A percentile compares a stretch with the other conserved stretches of the same genome.
Evolutionary conservation across 2,888 invertebrate genomes (phyloP).

Genomic region (Clostera curtula): DNA sequence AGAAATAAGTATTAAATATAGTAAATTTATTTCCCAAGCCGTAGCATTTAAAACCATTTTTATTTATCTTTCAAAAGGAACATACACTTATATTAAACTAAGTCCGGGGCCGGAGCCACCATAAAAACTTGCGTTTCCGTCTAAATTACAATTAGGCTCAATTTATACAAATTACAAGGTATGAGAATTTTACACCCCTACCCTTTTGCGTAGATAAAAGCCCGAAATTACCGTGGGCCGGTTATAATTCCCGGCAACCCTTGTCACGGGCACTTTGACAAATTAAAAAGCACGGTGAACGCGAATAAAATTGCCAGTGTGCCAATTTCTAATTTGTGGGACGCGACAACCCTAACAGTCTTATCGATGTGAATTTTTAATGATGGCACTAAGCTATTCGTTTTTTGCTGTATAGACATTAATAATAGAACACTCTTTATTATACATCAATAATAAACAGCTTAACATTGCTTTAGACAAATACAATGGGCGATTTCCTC

Average conservation of each 20-base stretch:
- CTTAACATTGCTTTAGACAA: no score
- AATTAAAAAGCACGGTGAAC: conserved; percentile 36
- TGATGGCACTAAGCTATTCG: no score
- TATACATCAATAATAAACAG: no score
- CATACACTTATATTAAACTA: no score
- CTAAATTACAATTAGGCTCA: conserved; percentile 41
- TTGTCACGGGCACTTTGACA: conserved; percentile 33
- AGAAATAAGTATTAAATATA: no score
- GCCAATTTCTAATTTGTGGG: conserved; percentile 30
- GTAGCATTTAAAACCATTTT: no score
- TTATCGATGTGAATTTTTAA: conserved; percentile 26
- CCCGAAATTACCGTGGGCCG: conserved; percentile 24
- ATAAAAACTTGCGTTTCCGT: conserved; percentile 12
- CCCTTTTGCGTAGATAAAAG: conserved; percentile 22
- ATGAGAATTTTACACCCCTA: conserved; percentile 35
- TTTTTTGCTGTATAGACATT: no score
- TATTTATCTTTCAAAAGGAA: no score
- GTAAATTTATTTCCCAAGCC: no score
- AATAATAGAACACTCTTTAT: no score
- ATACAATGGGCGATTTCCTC: no score
- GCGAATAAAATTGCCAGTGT: conserved; percentile 27
- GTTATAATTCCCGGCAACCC: conserved; percentile 26
- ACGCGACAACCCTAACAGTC: conserved; percentile 26
- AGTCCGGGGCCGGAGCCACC: conserved; percentile 1
- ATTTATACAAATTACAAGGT: conserved; percentile 35